Evolutionary conservation across 2,888 invertebrate species (phyloP), one percentile per base, ranked within the genome.

Genomic region (Dicyrtomina minuta): DNA sequence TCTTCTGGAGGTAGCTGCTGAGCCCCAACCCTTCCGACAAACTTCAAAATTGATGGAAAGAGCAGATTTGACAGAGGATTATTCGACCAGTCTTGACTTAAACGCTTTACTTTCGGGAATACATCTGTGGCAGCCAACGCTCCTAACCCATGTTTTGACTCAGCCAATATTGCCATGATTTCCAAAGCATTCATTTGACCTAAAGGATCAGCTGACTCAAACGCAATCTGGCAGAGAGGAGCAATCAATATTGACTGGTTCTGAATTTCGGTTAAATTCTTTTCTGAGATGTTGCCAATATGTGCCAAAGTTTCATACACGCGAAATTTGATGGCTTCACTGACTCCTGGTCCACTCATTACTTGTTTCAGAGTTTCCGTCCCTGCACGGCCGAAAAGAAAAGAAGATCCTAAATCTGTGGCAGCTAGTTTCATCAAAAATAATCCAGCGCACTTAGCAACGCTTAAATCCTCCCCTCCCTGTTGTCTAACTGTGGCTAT

Each of bases 141-240:
- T 33, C 84, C 82, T 6, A 92, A 86, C 0, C 94, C 93, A 79
- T 91, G 88, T 64, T 88, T 85, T 64, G 86, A 86, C 22, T 87
- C 80, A 0, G 89, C 90, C 55, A 96, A 82, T 58, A 87, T 86
- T 0, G 90, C 88, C 44, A 95, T 80, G 51, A 92, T 82, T 82
- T 94, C 92, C 62, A 96, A 82, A 64, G 91, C 86, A 80, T 93
- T 94, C 70, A 94, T 83, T 81, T 91, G 90, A 55, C 74, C 72
- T 51, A 78, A 66, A 17, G 76, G 75, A 61, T 78, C 78, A 15
- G 60, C 64, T 10, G 67, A 65, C 22, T 75, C 72, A 62, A 76
- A 75, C 4, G 72, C 72, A 20, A 74, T 15, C 2, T 72, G 66
- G 10, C 72, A 69, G 17, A 78, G 44, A 12, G 72, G 74, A 0